Base-by-base conservation (phyloP, 2,888 invertebrate genomes). In the Scelioninae gen. 1 region DNA sequence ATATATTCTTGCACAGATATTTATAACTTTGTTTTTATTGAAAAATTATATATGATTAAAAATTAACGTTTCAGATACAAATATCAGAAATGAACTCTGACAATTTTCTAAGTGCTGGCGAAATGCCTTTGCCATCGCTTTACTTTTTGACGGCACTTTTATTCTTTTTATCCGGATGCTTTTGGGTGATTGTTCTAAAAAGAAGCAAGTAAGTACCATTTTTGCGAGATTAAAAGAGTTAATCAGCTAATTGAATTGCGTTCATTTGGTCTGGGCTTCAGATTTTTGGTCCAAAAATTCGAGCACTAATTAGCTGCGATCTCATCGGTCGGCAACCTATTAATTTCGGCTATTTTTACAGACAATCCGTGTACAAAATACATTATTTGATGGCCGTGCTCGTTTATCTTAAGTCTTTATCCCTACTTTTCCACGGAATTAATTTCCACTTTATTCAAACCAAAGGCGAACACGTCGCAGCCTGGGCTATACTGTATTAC, bases 401-500 rank as follows among this genome's bases (percentile, higher is more conserved):
- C 74, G 97, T 99, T 5, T 98, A 96, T 89, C 93, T 99, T 16
- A 99, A 99, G 92, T 96, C 98, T 0, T 92, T 98, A 23, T 98
- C 99, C 0, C 93, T 99, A 63, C 95, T 99, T 80, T 99, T 99
- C 93, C 99, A 99, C 92, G 98, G 98, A 0, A 96, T 97, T 66
- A 97, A 98, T 91, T 98, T 96, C 90, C 98, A 99, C 91, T 99
- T 97, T 90, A 98, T 99, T 89, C 96, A 98, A 92, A 95, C 95
- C 13, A 95, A 96, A 85, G 99, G 99, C 0, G 97, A 97, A 86
- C 98, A 99, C 90, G 96, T 98, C 5, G 98, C 98, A 29, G 97
- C 98, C 0, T 99, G 99, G 99, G 99, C 99, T 0, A 97, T 99
- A 87, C 93, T 99, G 1, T 99, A 96, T 92, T 99, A 99, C 90